These are phyloP conservation scores for Eupithecia subfuscata DNA, from an alignment of 2,888 invertebrate genomes.

Conservation along the genomic window DNA sequence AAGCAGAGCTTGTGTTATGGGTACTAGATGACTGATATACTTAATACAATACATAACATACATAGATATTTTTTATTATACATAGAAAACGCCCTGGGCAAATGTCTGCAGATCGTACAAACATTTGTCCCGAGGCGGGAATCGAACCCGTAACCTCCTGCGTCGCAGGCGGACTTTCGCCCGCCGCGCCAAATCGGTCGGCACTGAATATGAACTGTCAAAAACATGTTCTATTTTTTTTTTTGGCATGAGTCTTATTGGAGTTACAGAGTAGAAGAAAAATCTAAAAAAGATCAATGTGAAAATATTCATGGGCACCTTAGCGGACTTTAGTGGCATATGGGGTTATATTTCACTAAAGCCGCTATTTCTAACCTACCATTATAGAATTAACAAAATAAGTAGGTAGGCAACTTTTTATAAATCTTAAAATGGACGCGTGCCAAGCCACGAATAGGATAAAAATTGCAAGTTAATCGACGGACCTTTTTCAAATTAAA, in stretches of 20 bases:
- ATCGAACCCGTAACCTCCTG: too few species aligned
- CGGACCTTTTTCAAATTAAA: not conserved
- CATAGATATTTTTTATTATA: too few species aligned
- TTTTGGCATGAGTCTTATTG: not conserved
- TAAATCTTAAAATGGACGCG: conserved; percentile 5
- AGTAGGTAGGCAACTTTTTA: not conserved
- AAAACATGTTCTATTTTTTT: not conserved
- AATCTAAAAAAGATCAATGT: not conserved
- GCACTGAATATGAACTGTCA: not conserved
- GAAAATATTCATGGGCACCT: not conserved
- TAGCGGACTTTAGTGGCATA: conserved; percentile 1
- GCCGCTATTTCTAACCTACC: not conserved
- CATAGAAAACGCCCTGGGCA: too few species aligned
- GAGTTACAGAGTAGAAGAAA: not conserved
- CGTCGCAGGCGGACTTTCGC: too few species aligned
- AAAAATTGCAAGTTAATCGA: not conserved
- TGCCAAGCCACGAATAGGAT: not conserved
- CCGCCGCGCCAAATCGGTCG: too few species aligned
- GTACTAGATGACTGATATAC: too few species aligned
- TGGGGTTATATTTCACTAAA: conserved; percentile 6
- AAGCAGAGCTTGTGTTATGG: too few species aligned
- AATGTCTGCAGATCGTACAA: too few species aligned
- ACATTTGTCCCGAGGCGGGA: too few species aligned
- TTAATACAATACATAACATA: too few species aligned
- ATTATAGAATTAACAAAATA: conserved; percentile 12